Conservation (phyloP, 2,888 invertebrate genomes). For the Kryphioiulus occultus region DNA sequence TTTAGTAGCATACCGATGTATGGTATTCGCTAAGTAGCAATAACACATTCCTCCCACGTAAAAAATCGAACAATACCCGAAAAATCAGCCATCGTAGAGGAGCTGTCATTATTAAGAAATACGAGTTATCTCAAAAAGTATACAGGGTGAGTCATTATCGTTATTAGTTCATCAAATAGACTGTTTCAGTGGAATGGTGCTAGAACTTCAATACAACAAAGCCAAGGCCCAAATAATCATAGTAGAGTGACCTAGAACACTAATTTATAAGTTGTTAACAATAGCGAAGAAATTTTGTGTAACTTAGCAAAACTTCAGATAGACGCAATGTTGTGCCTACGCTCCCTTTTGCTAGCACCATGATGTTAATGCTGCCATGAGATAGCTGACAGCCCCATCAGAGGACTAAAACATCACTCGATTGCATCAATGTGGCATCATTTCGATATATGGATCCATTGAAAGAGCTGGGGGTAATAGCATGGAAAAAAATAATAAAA, state of each 20-base stretch:
- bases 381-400: conserved; percentile 2
- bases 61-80: background rate
- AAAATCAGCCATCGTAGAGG: background rate
- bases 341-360: background rate
- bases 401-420: background rate
- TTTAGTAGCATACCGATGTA: background rate
- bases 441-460: background rate
- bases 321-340: background rate
- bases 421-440: background rate
- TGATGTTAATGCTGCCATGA: background rate
- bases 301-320: background rate
- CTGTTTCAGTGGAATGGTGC: background rate
- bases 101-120: background rate
- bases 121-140: background rate
- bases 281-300: background rate
- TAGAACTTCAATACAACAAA: background rate
- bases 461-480: conserved; percentile 17
- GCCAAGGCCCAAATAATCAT: too few relatives aligned
- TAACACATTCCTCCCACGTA: background rate
- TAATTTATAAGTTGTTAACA: background rate
- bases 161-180: background rate
- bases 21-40: background rate
- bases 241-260: background rate
- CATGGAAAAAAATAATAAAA: conserved; percentile 31
- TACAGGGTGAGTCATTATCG: background rate